phyloP scores from a whole-genome alignment of 2,888 invertebrate species.

The Parascotia fuliginaria region DNA sequence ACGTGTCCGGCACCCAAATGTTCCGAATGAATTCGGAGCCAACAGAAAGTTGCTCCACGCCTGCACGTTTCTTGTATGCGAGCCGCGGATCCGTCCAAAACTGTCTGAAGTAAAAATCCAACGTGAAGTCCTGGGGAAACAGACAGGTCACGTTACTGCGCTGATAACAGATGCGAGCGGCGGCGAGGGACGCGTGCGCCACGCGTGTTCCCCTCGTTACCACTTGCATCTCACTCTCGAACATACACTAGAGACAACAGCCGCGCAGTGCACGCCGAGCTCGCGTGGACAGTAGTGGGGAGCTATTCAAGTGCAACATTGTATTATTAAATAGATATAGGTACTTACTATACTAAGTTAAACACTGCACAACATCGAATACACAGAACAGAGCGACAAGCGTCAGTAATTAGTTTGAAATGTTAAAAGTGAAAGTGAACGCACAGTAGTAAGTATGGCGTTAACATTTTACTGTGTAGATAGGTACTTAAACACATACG shows the following conservation, averaged over 20 bases:
- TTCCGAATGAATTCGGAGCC: conserved; percentile 97
- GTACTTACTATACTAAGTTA: conserved; percentile 22
- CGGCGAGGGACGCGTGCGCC: neutral
- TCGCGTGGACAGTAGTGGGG: conserved; percentile 10
- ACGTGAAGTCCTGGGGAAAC: conserved; percentile 92
- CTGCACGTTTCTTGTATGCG: conserved; percentile 93
- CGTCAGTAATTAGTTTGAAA: conserved; percentile 32
- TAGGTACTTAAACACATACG: neutral
- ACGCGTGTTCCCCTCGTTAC: too few relatives aligned
- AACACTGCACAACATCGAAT: conserved; percentile 48
- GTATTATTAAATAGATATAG: conserved; percentile 1
- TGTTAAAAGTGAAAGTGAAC: conserved; percentile 41
- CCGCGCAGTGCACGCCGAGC: conserved; percentile 17
- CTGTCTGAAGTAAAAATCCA: conserved; percentile 99
- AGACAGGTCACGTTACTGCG: conserved; percentile 28
- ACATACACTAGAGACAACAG: neutral
- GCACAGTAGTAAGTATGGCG: conserved; percentile 29
- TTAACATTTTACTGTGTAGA: conserved; percentile 11
- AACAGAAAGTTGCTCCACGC: conserved; percentile 94
- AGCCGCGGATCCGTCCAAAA: conserved; percentile 98
- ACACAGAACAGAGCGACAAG: conserved; percentile 48
- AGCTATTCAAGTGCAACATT: conserved; percentile 18
- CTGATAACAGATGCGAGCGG: conserved; percentile 3
- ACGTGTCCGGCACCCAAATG: conserved; percentile 99
- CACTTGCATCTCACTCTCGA: too few relatives aligned